Conservation (phyloP, 2,797 vertebrate genomes). For the Vultur gryphus region DNA sequence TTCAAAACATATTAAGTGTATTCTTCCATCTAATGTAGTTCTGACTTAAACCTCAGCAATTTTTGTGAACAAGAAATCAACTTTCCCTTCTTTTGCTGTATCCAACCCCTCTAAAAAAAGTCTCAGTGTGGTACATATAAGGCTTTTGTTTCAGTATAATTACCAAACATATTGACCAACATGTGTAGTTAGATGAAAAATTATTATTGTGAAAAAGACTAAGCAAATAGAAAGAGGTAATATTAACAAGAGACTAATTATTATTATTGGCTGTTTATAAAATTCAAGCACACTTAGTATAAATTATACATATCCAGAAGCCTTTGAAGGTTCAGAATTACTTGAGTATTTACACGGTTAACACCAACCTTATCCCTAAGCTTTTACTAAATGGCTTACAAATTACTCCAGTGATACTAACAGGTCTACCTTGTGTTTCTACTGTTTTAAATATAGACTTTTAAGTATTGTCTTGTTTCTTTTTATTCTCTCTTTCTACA, state of each 20-base stretch:
- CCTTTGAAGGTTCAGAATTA: neutral
- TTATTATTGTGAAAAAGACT: neutral
- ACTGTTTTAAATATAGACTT: neutral
- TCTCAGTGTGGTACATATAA: neutral
- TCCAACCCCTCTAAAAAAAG: neutral
- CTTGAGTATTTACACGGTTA: neutral
- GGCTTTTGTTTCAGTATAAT: neutral
- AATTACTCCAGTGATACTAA: neutral
- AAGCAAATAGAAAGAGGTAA: neutral
- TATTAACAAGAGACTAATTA: neutral
- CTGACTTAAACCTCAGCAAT: neutral
- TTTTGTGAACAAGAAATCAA: neutral
- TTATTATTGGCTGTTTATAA: neutral
- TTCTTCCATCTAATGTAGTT: neutral
- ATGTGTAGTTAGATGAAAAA: neutral
- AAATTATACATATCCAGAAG: neutral
- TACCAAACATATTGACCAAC: neutral
- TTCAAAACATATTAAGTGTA: neutral
- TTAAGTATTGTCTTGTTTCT: neutral
- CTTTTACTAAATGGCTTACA: neutral
- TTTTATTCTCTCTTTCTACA: neutral
- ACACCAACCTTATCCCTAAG: neutral
- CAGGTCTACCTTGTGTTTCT: neutral
- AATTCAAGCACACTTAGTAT: neutral
- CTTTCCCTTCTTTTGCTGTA: neutral